A percentile compares a stretch with the other conserved stretches of the same genome.
Evolutionary conservation across 2,797 vertebrate species (phyloP).

Genomic region (Centropyge bicolor): DNA sequence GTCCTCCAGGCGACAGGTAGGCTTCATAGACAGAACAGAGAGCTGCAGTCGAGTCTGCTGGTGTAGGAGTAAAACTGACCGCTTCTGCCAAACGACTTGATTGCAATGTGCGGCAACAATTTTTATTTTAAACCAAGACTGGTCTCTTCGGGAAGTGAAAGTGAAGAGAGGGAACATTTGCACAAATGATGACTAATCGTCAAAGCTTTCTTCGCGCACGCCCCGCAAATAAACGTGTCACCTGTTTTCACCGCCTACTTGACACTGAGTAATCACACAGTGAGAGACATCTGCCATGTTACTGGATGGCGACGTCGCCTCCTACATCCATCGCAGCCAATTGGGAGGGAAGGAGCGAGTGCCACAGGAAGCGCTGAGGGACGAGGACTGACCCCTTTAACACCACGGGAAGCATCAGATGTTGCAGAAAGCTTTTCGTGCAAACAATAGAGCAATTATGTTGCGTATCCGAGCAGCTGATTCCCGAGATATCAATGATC

Average conservation of each 20-base stretch:
- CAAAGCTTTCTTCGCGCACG: conserved; percentile 49
- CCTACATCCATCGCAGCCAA: conserved; percentile 41
- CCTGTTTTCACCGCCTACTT: conserved; percentile 80
- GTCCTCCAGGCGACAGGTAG: conserved; percentile 21
- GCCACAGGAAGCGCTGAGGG: conserved; percentile 37
- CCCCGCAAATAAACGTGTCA: conserved; percentile 78
- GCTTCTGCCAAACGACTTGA: conserved; percentile 26
- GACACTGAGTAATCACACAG: conserved; percentile 77
- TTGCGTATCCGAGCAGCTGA: background rate
- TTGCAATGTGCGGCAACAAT: conserved; percentile 3
- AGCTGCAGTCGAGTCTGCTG: conserved; percentile 23
- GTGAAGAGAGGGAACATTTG: conserved; percentile 65
- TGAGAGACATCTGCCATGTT: conserved; percentile 73
- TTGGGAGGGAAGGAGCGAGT: conserved; percentile 10
- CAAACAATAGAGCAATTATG: conserved; percentile 9
- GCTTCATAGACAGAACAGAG: conserved; percentile 19
- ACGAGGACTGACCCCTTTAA: conserved; percentile 23
- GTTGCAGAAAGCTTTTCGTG: conserved; percentile 12
- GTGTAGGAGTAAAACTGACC: conserved; percentile 38
- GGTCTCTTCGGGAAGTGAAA: conserved; percentile 43
- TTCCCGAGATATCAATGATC: background rate
- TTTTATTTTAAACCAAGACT: conserved; percentile 35
- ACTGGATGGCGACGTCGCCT: conserved; percentile 47
- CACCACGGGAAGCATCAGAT: conserved; percentile 28
- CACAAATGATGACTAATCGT: conserved; percentile 78